Evolutionary conservation across 2,888 invertebrate species (phyloP).

Genomic region (Dexiosoma caninum): DNA sequence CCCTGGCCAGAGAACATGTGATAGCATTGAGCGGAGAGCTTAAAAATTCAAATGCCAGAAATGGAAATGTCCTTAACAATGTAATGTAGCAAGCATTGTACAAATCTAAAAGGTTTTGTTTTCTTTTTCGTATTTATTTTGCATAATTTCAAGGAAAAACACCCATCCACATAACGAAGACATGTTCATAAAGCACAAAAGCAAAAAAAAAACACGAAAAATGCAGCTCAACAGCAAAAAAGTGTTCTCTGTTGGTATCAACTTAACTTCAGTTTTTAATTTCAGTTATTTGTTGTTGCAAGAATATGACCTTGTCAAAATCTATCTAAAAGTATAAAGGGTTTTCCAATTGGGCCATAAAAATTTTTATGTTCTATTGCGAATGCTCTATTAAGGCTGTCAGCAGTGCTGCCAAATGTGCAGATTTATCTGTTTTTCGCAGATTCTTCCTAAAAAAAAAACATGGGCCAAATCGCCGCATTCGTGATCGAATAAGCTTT

Average conservation of each 20-base stretch:
- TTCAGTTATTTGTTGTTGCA: background rate
- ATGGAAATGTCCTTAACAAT: constrained; percentile 17
- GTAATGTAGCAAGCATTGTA: background rate
- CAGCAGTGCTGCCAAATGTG: too few relatives aligned
- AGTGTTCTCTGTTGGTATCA: constrained; percentile 1
- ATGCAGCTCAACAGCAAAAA: background rate
- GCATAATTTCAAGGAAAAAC: constrained; percentile 51
- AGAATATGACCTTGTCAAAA: constrained; percentile 31
- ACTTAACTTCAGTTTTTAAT: background rate
- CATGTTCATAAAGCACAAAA: background rate
- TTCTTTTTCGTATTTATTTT: constrained; percentile 14
- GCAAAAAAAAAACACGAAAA: background rate
- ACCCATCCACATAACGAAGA: background rate
- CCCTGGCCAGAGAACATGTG: constrained; percentile 8
- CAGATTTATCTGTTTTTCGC: too few relatives aligned
- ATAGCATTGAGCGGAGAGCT: constrained; percentile 17
- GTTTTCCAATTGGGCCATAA: too few relatives aligned
- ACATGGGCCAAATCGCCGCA: too few relatives aligned
- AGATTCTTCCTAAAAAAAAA: too few relatives aligned
- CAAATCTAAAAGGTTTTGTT: constrained; percentile 15
- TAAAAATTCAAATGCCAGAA: background rate
- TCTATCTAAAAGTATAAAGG: background rate
- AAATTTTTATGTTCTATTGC: too few relatives aligned
- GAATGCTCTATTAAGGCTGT: too few relatives aligned
- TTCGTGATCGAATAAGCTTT: too few relatives aligned